Conservation (phyloP, 2,888 invertebrate genomes). For the Nowickia ferox region DNA sequence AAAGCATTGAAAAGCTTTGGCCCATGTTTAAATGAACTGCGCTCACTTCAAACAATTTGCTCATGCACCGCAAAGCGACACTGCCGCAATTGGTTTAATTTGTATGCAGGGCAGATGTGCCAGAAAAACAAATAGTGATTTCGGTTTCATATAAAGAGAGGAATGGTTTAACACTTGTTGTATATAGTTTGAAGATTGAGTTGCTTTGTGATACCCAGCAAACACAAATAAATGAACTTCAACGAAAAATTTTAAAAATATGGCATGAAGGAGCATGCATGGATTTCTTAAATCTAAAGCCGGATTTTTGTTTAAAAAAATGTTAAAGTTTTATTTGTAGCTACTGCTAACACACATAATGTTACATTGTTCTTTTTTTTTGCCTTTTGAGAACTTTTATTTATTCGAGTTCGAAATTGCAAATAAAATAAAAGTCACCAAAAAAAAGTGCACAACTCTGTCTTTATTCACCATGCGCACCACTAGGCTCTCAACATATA, state of each 20-base stretch:
- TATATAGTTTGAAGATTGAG: not conserved
- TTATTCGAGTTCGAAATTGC: no score
- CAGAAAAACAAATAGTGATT: not conserved
- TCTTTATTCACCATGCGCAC: no score
- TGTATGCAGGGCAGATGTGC: constrained; percentile 13
- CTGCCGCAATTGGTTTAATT: constrained; percentile 16
- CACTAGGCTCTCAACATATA: no score
- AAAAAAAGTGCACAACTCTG: no score
- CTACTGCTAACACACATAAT: no score
- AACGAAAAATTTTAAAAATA: not conserved
- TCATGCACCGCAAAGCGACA: not conserved
- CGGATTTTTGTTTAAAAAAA: no score
- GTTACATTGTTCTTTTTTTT: no score
- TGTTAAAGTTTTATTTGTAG: no score
- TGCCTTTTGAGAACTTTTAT: no score
- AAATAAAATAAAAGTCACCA: no score
- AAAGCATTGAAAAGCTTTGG: constrained; percentile 31
- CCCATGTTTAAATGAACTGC: not conserved
- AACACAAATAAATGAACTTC: not conserved
- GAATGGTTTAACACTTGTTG: not conserved
- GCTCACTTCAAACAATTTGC: not conserved
- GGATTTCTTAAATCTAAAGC: no score
- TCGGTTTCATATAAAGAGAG: not conserved
- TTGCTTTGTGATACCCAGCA: not conserved
- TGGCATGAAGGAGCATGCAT: no score